Percentiles rank a stretch among this genome's conserved stretches.
These are phyloP conservation scores for Cygnus buccinator DNA, from an alignment of 2,113 vertebrate genomes.

Conservation along the genomic window DNA sequence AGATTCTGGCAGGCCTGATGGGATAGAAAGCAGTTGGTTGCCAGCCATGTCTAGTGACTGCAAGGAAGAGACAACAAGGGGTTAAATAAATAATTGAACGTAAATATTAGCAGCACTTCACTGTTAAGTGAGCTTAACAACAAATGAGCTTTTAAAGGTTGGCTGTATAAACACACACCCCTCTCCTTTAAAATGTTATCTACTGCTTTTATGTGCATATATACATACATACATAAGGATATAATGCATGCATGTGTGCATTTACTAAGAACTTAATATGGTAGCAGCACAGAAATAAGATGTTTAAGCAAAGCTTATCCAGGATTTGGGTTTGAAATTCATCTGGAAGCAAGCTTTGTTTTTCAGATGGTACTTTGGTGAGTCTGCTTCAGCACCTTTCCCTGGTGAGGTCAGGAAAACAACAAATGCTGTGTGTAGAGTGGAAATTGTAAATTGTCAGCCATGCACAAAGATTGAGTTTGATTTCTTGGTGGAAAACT, in stretches of 20 bases:
- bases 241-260: background rate
- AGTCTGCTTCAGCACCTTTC: background rate
- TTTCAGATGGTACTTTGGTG: background rate
- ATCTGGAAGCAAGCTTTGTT: background rate
- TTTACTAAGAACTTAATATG: background rate
- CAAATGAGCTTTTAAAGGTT: background rate
- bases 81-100: background rate
- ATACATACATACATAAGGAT: background rate
- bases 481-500: background rate
- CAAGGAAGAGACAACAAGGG: constrained; percentile 28
- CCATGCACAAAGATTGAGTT: background rate
- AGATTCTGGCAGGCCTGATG: constrained; percentile 87
- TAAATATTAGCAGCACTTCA: background rate
- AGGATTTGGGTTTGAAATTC: background rate
- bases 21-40: constrained; percentile 90
- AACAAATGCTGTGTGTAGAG: background rate
- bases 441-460: background rate
- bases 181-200: background rate
- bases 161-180: fast-evolving
- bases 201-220: background rate
- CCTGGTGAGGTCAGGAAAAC: background rate
- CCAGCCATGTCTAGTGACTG: constrained; percentile 92
- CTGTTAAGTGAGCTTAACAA: background rate
- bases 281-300: background rate
- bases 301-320: background rate